These are phyloP conservation scores for Lissonota sp. DNA, from an alignment of 2,888 invertebrate genomes.

Conservation along the genomic window DNA sequence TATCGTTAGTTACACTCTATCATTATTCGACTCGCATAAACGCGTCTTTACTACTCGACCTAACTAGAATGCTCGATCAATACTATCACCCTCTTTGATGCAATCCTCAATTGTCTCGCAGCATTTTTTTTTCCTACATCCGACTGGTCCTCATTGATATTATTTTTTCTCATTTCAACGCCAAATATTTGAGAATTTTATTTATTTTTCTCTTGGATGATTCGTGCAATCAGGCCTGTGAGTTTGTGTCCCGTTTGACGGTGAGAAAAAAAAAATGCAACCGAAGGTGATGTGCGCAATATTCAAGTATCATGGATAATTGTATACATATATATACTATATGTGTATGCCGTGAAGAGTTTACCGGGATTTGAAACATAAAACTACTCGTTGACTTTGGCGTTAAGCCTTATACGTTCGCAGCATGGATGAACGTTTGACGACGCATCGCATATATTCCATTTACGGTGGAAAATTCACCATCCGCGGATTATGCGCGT, in stretches of 20 bases:
- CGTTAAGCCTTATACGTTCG: conserved; percentile 40
- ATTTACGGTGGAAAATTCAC: conserved; percentile 79
- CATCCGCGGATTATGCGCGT: conserved; percentile 67
- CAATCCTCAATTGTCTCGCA: no score
- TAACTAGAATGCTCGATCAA: no score
- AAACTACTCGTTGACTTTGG: conserved; percentile 55
- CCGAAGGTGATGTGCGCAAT: conserved; percentile 58
- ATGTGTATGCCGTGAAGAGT: conserved; percentile 5
- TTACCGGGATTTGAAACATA: conserved; percentile 40
- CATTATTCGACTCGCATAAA: no score
- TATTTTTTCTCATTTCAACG: no score
- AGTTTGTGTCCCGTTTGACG: conserved; percentile 32
- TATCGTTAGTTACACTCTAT: no score
- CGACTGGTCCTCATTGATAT: no score
- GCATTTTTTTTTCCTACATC: no score
- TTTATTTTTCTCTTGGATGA: not conserved
- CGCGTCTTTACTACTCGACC: no score
- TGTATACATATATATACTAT: conserved; percentile 6
- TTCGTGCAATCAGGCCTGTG: conserved; percentile 41
- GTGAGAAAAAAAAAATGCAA: conserved; percentile 53
- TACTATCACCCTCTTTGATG: no score
- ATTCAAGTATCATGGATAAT: conserved; percentile 29
- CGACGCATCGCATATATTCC: conserved; percentile 75
- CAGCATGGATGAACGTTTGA: conserved; percentile 53
- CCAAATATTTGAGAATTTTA: conserved; percentile 40